Percentiles rank a stretch among this genome's conserved stretches.
Evolutionary conservation across 2,797 vertebrate genomes (phyloP).

Genomic region (Delichon dasypus): DNA sequence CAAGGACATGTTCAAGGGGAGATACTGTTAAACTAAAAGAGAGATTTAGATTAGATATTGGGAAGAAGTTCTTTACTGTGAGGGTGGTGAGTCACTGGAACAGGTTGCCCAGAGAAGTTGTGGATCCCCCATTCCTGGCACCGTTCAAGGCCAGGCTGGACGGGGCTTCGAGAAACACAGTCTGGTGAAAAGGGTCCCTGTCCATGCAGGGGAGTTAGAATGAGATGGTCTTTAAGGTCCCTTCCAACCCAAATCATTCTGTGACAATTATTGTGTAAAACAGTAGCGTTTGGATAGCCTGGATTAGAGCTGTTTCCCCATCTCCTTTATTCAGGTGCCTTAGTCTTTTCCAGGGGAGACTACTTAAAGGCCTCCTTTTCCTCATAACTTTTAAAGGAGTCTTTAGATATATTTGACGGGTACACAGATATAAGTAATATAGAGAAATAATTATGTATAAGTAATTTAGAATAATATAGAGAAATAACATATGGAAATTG

Average conservation of each 20-base stretch:
- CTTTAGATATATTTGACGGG: background rate
- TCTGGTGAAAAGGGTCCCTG: too few relatives aligned
- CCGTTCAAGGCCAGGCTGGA: background rate
- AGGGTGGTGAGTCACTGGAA: background rate
- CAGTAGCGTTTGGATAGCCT: background rate
- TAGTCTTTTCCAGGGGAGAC: background rate
- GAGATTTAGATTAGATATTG: background rate
- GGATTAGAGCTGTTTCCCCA: background rate
- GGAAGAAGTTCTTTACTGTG: background rate
- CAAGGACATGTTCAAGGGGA: background rate
- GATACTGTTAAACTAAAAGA: background rate
- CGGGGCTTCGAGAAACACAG: background rate
- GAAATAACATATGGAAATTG: background rate
- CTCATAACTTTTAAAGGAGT: background rate
- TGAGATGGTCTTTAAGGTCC: background rate
- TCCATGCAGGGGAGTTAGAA: background rate
- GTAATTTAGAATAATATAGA: background rate
- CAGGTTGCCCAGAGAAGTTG: background rate
- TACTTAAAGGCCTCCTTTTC: background rate
- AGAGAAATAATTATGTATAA: background rate
- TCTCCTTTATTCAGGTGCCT: background rate
- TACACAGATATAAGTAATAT: background rate
- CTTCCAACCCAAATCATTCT: background rate
- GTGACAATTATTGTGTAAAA: background rate
- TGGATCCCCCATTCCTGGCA: background rate